Percentiles rank a stretch among this genome's conserved stretches.
Conservation (phyloP, 2,888 invertebrate genomes). For the Spialia ferax region DNA sequence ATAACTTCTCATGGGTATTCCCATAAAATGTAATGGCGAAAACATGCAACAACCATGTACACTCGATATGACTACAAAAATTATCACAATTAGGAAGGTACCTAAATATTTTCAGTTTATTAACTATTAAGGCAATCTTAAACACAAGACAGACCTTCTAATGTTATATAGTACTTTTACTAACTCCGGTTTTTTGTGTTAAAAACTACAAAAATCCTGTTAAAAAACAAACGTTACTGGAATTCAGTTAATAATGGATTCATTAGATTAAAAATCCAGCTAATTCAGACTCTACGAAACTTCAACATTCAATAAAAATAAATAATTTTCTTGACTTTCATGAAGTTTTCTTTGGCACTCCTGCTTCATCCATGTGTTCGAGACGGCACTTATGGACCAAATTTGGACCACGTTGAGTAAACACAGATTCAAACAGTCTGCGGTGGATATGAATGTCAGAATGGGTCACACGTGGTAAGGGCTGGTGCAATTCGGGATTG, state of each 20-base stretch:
- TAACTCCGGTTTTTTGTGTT: too few species aligned
- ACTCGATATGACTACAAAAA: constrained; percentile 11
- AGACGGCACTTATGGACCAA: background rate
- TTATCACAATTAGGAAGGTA: constrained; percentile 7
- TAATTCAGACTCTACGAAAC: too few species aligned
- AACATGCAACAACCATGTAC: constrained; percentile 10
- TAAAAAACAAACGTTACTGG: too few species aligned
- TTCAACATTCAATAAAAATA: constrained; percentile 8
- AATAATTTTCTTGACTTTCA: background rate
- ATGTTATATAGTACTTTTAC: too few species aligned
- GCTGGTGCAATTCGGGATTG: constrained; percentile 63
- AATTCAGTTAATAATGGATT: too few species aligned
- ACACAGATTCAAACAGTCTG: constrained; percentile 54
- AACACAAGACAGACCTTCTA: too few species aligned
- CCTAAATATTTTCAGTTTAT: background rate
- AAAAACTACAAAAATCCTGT: too few species aligned
- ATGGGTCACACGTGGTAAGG: constrained; percentile 61
- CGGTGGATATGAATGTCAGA: constrained; percentile 46
- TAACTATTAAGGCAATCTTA: background rate
- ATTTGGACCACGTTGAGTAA: constrained; percentile 5
- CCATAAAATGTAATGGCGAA: constrained; percentile 26
- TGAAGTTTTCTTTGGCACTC: background rate
- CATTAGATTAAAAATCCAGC: too few species aligned
- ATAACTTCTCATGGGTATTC: constrained; percentile 23
- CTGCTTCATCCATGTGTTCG: background rate